Evolutionary conservation across 2,797 vertebrate genomes (phyloP), one percentile per base, ranked within the genome.

Genomic region (Danio jaintianensis): DNA sequence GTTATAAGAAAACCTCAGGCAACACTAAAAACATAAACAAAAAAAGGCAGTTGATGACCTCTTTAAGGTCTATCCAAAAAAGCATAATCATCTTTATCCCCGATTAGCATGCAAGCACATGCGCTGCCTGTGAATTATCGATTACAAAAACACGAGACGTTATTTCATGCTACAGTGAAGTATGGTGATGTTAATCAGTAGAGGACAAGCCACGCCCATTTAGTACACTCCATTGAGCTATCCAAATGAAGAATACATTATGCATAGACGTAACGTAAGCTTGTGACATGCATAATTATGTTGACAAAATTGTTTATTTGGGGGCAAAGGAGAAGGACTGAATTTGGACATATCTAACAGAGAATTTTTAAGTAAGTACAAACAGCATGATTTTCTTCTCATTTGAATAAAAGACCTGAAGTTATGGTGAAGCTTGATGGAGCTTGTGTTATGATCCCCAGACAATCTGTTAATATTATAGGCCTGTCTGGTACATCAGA

Each of bases 161-260:
- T 50, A 79, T 79, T 71, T 71, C 56, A 63, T 63, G 38, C 18
- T 52, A 62, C 67, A 71, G 56, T 53, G 11, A 71, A 71, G 50
- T 45, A 62, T 13, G 48, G 42, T 52, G 58, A 38, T 75, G 42
- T 53, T 70, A 81, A 78, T 78, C 56, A 74, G 38, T 13, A 71
- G 42, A 59, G 47, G 38, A 42, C 12, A 56, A 64, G 15, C 69
- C 53, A 58, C 50, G 0, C 61, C 62, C 61, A 66, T 66, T 76
- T 36, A 64, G 50, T 13, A 80, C 55, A 78, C 43, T 72, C 63
- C 52, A 75, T 9, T 56, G 42, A 82, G 48, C 13, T 47, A 18
- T 47, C 66, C 22, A 72, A 85, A 79, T 83, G n/a, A 77, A 80
- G 53, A 42, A 53, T 68, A 62, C 43, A 5, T 40, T 79, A 79